Base-by-base conservation (phyloP, 1,140 invertebrate species). In the Tyrophagus putrescentiae region DNA sequence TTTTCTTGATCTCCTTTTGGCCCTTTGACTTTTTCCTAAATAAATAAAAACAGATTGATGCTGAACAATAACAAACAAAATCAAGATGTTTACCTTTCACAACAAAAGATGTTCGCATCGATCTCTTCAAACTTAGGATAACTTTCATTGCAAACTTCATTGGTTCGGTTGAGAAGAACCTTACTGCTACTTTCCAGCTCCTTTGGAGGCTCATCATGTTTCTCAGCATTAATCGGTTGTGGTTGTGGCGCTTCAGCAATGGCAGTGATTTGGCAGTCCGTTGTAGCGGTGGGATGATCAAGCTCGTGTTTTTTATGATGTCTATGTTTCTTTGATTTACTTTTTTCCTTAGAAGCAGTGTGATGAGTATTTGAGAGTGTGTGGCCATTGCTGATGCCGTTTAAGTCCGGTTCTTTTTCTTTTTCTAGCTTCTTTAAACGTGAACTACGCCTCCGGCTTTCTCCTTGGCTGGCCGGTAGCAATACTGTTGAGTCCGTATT, bases 1-100 rank as follows among this genome's bases (percentile, higher is more conserved):
- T 96, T 64, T 86, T 80, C 59, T 86, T 84, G 3, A 86, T 84
- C 72, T 95, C 89, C 67, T 86, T 89, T 71, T 83, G 87, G 50
- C 79, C 80, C 70, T 82, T 79, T 23, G 66, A 72, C 60, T 76
- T 77, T 60, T 69, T 71, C 67, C 72, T 73, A 66, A 60, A 60
- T 59, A 5, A 3, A 39, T 11, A 41, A 41, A 57, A 61, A 67
- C 53, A 63, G 59, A 60, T 21, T 54, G 56, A 34, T 2, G n/a
- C 18, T n/a, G 23, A 7, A 32, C 28, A 9, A 48, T 58, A 52
- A 36, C 16, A 45, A 16, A 28, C 29, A 29, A 61, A 29, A 5
- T 13, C 25, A 62, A 44, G 27, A 13, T 13, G 31, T 31, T 60
- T 67, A 75, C 73, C 71, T 76, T 66, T 74, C 70, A 64, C 70